phyloP scores from a whole-genome alignment of 2,888 invertebrate genomes.

The Oegoconia quadripuncta region DNA sequence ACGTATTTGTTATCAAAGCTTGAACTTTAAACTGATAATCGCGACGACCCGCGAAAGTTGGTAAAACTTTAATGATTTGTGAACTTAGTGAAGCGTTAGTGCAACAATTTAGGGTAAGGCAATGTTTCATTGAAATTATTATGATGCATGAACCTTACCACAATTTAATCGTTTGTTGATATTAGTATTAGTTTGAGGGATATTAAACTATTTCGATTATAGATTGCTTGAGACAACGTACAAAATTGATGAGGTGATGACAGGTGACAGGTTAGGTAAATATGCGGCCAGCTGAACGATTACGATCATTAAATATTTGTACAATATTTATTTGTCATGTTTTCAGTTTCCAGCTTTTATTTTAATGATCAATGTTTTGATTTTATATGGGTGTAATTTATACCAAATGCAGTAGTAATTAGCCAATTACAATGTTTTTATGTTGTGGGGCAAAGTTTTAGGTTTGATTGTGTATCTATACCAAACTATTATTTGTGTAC shows the following conservation, averaged over 20 bases:
- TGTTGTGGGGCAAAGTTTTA: no score
- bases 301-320: no score
- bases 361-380: no score
- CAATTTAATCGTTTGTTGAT: conserved; percentile 24
- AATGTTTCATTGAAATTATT: conserved; percentile 28
- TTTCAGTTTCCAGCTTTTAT: neutral
- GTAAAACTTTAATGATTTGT: neutral
- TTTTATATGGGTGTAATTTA: no score
- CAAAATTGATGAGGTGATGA: conserved; percentile 19
- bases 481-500: no score
- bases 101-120: conserved; percentile 17
- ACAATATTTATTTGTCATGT: no score
- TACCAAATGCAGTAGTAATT: no score
- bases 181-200: conserved; percentile 19
- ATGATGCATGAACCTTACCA: conserved; percentile 20
- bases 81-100: conserved; percentile 23
- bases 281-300: neutral
- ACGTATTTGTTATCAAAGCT: conserved; percentile 27
- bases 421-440: no score
- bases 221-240: conserved; percentile 20
- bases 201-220: conserved; percentile 28
- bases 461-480: no score
- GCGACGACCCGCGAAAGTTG: neutral
- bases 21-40: conserved; percentile 1
- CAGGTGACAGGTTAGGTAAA: conserved; percentile 20